Evolutionary conservation across 1,140 invertebrate genomes (phyloP).

Genomic region (Helicoverpa zea): DNA sequence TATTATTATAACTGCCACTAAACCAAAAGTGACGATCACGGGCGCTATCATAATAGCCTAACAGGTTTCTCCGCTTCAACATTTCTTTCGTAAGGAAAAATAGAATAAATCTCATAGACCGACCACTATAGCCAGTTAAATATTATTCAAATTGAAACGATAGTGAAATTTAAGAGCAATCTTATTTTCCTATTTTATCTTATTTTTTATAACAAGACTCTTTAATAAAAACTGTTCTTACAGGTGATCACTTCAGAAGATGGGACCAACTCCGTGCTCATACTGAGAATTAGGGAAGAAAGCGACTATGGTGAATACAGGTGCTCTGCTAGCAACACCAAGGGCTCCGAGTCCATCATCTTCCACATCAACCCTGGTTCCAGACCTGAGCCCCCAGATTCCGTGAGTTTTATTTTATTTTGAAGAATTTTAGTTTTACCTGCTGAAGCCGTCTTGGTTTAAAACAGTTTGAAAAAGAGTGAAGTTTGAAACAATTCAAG

Average conservation of each 20-base stretch:
- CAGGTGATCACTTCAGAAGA: conserved; percentile 68
- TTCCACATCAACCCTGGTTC: conserved; percentile 74
- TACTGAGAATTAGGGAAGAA: conserved; percentile 68
- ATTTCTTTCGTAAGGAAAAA: too few relatives aligned
- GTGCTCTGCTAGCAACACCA: conserved; percentile 71
- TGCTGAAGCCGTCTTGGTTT: neutral
- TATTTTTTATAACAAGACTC: too few relatives aligned
- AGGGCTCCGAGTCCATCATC: conserved; percentile 68
- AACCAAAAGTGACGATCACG: too few relatives aligned
- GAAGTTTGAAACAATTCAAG: too few relatives aligned
- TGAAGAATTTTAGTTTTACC: neutral
- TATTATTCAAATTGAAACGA: too few relatives aligned
- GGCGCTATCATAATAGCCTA: too few relatives aligned
- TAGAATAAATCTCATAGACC: too few relatives aligned
- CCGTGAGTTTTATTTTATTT: conserved; percentile 62
- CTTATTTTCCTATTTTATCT: too few relatives aligned
- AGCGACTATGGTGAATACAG: conserved; percentile 70
- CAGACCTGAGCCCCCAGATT: conserved; percentile 72
- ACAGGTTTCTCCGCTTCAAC: too few relatives aligned
- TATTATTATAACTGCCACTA: too few relatives aligned
- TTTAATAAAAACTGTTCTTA: neutral
- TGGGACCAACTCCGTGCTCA: conserved; percentile 67
- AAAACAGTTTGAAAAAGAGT: neutral
- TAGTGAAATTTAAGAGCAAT: too few relatives aligned
- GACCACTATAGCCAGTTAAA: too few relatives aligned